These are phyloP conservation scores for Drosophila tristis DNA, from an alignment of 1,140 invertebrate genomes.

Conservation along the genomic window DNA sequence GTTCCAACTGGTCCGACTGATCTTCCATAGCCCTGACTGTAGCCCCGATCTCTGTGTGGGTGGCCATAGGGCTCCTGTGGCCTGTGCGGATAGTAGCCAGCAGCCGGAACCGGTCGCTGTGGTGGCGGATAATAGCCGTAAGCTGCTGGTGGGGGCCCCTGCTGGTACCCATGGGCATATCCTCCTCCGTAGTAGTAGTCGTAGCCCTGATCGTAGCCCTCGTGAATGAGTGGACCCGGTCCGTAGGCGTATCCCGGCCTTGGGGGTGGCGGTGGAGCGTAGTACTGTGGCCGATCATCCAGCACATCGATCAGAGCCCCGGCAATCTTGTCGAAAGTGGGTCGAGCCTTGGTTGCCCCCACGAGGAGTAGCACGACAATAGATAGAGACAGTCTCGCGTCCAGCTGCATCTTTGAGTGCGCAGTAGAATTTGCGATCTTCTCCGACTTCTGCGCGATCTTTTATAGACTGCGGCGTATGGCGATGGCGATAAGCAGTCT, in stretches of 20 bases:
- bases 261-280: neutral
- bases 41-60: neutral
- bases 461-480: conserved; percentile 26
- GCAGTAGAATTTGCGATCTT: conserved; percentile 17
- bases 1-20: neutral
- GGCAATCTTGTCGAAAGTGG: conserved; percentile 70
- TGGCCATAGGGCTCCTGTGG: conserved; percentile 35
- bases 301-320: conserved; percentile 51
- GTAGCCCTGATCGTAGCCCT: conserved; percentile 65
- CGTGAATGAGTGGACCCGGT: conserved; percentile 53
- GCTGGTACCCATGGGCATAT: conserved; percentile 33
- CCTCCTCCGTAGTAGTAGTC: conserved; percentile 71
- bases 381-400: conserved; percentile 17
- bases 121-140: conserved; percentile 31
- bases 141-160: conserved; percentile 2
- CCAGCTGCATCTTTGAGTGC: conserved; percentile 40
- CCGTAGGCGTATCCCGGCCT: conserved; percentile 3
- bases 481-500: conserved; percentile 40
- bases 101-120: conserved; percentile 11
- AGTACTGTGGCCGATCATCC: conserved; percentile 26
- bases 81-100: conserved; percentile 37
- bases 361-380: conserved; percentile 17
- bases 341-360: conserved; percentile 26
- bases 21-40: conserved; percentile 25
- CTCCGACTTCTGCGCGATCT: neutral